phyloP scores from a whole-genome alignment of 2,113 vertebrate species.

The Myotis davidii region DNA sequence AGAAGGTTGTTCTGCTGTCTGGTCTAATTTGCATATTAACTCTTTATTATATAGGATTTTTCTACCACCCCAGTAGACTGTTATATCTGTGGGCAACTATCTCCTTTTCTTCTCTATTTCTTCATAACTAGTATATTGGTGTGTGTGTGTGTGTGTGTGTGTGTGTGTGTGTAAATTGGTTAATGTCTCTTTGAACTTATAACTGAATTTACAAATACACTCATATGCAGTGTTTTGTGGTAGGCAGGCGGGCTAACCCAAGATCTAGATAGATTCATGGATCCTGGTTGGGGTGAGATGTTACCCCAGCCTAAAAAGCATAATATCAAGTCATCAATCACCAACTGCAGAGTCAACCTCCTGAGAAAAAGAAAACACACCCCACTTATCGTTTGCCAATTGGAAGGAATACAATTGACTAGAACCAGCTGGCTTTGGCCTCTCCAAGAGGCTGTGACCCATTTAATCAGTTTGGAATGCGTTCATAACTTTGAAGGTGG shows the following conservation, averaged over 20 bases:
- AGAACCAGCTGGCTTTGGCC: constrained; percentile 85
- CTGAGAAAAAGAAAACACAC: constrained; percentile 38
- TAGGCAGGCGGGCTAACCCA: constrained; percentile 14
- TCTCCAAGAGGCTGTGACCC: constrained; percentile 84
- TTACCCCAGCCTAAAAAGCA: constrained; percentile 62
- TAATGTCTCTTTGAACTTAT: not conserved
- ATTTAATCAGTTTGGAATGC: constrained; percentile 86
- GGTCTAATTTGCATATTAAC: no score
- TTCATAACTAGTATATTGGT: not conserved
- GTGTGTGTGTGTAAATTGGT: not conserved
- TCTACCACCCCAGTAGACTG: not conserved
- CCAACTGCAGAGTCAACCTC: constrained; percentile 74
- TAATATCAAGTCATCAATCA: constrained; percentile 83
- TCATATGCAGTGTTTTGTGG: not conserved
- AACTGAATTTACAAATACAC: constrained; percentile 15
- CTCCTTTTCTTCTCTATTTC: not conserved
- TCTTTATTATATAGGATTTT: not conserved
- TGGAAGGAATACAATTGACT: constrained; percentile 87
- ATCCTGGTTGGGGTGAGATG: constrained; percentile 48
- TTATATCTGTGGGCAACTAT: not conserved
- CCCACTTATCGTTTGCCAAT: constrained; percentile 85
- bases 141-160: not conserved
- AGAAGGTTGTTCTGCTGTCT: no score
- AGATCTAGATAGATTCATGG: constrained; percentile 60
- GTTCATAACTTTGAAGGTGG: constrained; percentile 85